Conservation (phyloP, 2,797 vertebrate genomes). For the Semaprochilodus insignis region DNA sequence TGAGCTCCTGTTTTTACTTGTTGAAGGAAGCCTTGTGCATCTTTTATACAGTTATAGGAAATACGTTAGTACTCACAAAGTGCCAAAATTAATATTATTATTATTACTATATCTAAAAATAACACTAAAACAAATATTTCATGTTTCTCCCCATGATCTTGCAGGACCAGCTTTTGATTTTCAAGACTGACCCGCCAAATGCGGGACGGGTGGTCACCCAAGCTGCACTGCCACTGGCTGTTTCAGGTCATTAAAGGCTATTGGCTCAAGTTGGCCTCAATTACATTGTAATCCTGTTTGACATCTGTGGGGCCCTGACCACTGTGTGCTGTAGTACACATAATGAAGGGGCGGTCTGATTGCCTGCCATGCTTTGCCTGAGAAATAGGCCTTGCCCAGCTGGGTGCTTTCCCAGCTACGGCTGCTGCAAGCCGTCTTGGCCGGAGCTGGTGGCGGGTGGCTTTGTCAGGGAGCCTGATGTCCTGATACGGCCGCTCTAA, state of each 20-base stretch:
- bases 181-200: background rate
- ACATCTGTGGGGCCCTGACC: constrained; percentile 53
- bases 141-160: background rate
- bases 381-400: constrained; percentile 56
- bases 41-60: no score
- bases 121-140: background rate
- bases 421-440: constrained; percentile 38
- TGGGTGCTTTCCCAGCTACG: constrained; percentile 44
- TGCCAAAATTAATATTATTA: no score
- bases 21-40: no score
- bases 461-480: constrained; percentile 62
- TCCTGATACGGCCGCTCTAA: constrained; percentile 64
- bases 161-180: background rate
- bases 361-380: constrained; percentile 53
- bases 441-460: constrained; percentile 50
- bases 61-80: no score
- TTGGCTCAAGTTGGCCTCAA: constrained; percentile 51
- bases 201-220: background rate
- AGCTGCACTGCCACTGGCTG: constrained; percentile 8
- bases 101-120: no score
- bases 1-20: no score
- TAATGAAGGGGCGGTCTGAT: constrained; percentile 50
- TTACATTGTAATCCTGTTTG: constrained; percentile 59
- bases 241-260: constrained; percentile 36
- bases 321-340: constrained; percentile 36